A percentile compares a stretch with the other conserved stretches of the same genome.
phyloP scores from a whole-genome alignment of 1,140 invertebrate species.

The Cyrtorhinus lividipennis region DNA sequence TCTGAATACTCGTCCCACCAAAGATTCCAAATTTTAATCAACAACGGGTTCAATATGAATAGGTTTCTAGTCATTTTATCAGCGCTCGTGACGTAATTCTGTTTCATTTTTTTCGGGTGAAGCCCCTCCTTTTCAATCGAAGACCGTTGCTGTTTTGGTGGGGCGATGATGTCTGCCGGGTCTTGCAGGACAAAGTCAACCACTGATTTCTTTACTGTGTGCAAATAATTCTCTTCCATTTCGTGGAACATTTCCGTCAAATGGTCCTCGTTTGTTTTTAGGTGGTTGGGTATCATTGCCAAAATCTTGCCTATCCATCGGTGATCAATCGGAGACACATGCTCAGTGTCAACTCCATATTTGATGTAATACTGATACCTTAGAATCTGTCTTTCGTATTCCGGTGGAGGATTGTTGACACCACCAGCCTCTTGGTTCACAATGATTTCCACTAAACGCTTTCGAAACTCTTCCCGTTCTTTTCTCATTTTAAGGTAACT shows the following conservation, averaged over 20 bases:
- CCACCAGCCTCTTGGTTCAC: constrained; percentile 26
- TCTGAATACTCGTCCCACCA: not conserved
- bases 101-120: constrained; percentile 2
- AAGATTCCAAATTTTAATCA: constrained; percentile 16
- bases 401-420: constrained; percentile 32
- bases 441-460: constrained; percentile 58
- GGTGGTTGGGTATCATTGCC: constrained; percentile 30
- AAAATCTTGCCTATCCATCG: constrained; percentile 39
- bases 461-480: constrained; percentile 66
- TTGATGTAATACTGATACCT: constrained; percentile 82
- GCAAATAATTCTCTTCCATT: constrained; percentile 59
- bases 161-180: constrained; percentile 32
- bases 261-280: constrained; percentile 34
- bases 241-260: constrained; percentile 38
- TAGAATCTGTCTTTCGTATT: constrained; percentile 50
- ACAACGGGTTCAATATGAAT: constrained; percentile 4
- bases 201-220: constrained; percentile 73
- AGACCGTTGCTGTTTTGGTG: not conserved
- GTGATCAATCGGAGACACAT: constrained; percentile 59
- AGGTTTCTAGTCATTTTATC: not conserved
- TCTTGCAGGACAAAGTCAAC: constrained; percentile 77
- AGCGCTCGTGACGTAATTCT: constrained; percentile 16
- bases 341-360: constrained; percentile 71
- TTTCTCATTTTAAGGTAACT: constrained; percentile 47
- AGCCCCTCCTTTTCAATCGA: not conserved